Conservation (phyloP, 2,113 vertebrate species). For the Protomyctophum bolini region DNA sequence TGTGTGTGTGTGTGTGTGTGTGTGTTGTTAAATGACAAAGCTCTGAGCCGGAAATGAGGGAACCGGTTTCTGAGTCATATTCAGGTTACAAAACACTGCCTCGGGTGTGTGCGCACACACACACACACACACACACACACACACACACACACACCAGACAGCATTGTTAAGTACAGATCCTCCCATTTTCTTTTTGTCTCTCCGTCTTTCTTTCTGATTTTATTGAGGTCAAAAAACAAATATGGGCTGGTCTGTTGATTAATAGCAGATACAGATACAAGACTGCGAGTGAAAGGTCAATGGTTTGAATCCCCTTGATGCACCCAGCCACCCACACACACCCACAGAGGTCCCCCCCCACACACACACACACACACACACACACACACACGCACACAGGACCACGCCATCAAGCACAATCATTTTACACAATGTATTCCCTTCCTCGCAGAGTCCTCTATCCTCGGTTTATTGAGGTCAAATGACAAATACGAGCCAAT, state of each 20-base stretch:
- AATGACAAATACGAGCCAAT: background rate
- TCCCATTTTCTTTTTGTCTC: conserved; percentile 29
- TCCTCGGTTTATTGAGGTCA: background rate
- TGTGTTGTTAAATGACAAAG: conserved; percentile 55
- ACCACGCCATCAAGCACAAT: background rate
- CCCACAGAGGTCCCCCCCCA: background rate
- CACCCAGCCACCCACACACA: conserved; percentile 1
- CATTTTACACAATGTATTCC: background rate
- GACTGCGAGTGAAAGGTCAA: conserved; percentile 24
- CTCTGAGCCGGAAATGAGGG: conserved; percentile 57
- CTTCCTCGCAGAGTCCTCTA: background rate
- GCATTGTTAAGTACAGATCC: conserved; percentile 53
- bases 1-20: conserved; percentile 27
- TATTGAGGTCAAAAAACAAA: conserved; percentile 55
- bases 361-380: background rate
- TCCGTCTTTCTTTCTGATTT: conserved; percentile 19
- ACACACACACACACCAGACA: conserved; percentile 40
- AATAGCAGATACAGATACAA: conserved; percentile 19
- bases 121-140: conserved; percentile 29
- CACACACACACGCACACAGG: background rate
- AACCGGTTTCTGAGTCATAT: conserved; percentile 67
- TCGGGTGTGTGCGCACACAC: conserved; percentile 24
- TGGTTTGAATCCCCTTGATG: conserved; percentile 33
- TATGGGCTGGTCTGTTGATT: conserved; percentile 26
- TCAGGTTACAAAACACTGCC: conserved; percentile 56